Base-by-base conservation (phyloP, 2,888 invertebrate species). In the Drosophila koepferae region DNA sequence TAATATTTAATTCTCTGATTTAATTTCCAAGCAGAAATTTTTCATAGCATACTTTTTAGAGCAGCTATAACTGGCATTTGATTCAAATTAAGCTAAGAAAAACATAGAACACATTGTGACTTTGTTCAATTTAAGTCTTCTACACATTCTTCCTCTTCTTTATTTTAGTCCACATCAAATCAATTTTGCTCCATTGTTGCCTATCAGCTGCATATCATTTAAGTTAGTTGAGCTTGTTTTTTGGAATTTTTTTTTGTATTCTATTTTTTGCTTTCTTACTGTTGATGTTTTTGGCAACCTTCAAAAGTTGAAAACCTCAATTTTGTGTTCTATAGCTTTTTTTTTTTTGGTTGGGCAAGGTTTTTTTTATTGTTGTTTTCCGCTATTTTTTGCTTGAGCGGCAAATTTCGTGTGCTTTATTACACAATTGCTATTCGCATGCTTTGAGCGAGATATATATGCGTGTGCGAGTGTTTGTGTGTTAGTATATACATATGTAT, bases 281-380 rank as follows among this genome's bases (percentile, higher is more conserved):
- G 55, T 58, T 60, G 58, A 44, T 55, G 53, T 59, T 58, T 60
- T 56, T 7, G 55, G 34, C 54, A 73, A 68, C 85, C 82, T 72
- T 82, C 73, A 74, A 77, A 81, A 77, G 56, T 74, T 73, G 48
- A 18, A 40, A 63, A 69, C 68, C 71, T 63, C 63, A 70, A 71
- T 70, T 74, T 65, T 36, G 40, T 66, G 68, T 59, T 71, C n/a
- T 10, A 55, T 41, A 55, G 14, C 28, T 36, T 55, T n/a, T 66
- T 40, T 44, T 46, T 18, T 7, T 3, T 46, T 3, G 23, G 23
- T 28, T 36, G 8, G 28, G 41, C n/a, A 55, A 36, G 34, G 34
- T 18, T 44, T 46, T 61, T 55, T 55, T 12, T 49, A 36, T 43
- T 43, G 20, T 18, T 8, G 4, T 43, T 31, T 49, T 18, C 14